Base-by-base conservation (phyloP, 2,113 vertebrate species). In the Sapayoa aenigma region DNA sequence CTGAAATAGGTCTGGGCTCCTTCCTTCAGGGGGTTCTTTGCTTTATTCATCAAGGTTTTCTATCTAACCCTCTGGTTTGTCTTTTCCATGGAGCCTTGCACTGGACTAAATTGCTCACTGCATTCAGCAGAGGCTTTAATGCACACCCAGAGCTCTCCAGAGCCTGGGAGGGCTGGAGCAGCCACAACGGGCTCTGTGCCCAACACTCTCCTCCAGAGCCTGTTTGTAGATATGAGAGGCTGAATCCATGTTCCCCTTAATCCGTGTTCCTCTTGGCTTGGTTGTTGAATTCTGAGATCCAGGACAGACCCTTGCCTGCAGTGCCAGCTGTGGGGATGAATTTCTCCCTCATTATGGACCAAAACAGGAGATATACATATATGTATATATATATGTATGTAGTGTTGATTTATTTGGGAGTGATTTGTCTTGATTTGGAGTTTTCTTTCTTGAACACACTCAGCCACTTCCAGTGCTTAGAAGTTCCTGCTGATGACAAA, bases 361-460 rank as follows among this genome's bases (percentile, higher is more conserved):
- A 22, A 22, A 63, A 50, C 2, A 11, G n/a, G 15, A 50, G 23
- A 19, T 11, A n/a, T 1, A 2, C 13, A 3, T 9, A 14, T 0
- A 33, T 37, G 12, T 19, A 4, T 25, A 1, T 25, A 19, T 67
- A 33, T n/a, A 20, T 58, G 9, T 47, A 1, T 9, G 23, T 18
- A 23, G 14, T 9, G 12, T 9, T 77, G n/a, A 24, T 25, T 71
- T 67, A 3, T 31, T 78, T 37, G 12, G n/a, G 1, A 4, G 2
- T 0, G 0, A 7, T n/a, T 68, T 35, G 0, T 21, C 10, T 18
- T 35, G 11, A 6, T 46, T 92, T 46, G 22, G 10, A 27, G 4
- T 24, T 11, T 39, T 81, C 90, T 84, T 63, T 4, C 15, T 20
- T 63, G 11, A 47, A 28, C 44, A 24, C 35, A 2, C 24, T 93